Evolutionary conservation across 2,113 vertebrate species (phyloP).

Genomic region (Tupaia tana): DNA sequence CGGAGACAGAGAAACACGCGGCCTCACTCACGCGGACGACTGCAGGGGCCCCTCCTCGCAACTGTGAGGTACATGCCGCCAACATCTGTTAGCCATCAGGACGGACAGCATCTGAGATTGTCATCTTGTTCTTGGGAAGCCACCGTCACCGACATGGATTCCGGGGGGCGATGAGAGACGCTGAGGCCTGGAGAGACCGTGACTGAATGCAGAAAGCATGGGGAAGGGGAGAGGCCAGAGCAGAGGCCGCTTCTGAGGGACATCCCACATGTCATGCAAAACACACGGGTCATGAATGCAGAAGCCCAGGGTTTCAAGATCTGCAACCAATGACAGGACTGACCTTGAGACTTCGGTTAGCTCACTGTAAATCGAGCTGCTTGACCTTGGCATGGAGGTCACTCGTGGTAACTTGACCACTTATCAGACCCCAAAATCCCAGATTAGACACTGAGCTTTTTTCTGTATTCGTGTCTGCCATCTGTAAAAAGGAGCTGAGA

Average conservation of each 20-base stretch:
- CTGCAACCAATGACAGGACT: background rate
- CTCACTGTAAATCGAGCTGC: conserved; percentile 28
- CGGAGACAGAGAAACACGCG: background rate
- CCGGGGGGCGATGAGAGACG: no score
- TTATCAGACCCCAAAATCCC: background rate
- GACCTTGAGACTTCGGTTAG: background rate
- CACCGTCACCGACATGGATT: background rate
- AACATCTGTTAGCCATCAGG: background rate
- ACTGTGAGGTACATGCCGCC: background rate
- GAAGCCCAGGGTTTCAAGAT: background rate
- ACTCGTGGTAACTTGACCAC: background rate
- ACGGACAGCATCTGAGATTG: background rate
- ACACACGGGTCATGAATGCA: background rate
- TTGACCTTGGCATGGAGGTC: background rate
- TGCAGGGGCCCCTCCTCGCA: background rate
- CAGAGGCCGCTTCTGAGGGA: background rate
- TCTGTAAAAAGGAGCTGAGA: background rate
- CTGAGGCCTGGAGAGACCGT: no score
- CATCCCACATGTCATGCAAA: background rate
- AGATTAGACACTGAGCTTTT: background rate
- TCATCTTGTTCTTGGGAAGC: background rate
- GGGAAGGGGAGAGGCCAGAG: background rate
- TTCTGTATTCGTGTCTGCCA: background rate
- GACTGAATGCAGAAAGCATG: background rate
- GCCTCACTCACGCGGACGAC: background rate